Percentiles rank a stretch among this genome's conserved stretches.
phyloP scores from a whole-genome alignment of 2,888 invertebrate species.

The Philopedon plagiatum region DNA sequence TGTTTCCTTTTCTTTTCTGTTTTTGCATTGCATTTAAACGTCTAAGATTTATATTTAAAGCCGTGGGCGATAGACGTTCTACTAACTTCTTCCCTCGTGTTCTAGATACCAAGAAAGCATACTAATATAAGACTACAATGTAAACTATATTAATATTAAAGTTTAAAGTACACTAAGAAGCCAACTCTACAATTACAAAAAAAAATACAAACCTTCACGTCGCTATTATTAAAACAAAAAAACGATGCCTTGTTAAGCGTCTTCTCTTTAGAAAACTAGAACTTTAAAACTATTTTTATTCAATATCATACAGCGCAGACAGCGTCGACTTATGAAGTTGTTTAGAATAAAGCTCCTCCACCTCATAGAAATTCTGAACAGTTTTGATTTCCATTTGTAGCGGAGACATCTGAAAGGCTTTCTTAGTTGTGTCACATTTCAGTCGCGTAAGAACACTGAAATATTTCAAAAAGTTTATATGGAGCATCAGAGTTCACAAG shows the following conservation, averaged over 20 bases:
- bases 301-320: background rate
- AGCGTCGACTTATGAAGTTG: background rate
- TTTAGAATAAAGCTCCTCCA: background rate
- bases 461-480: background rate
- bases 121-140: too few species aligned
- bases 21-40: too few species aligned
- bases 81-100: too few species aligned
- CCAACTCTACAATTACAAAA: too few species aligned
- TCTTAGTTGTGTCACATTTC: constrained; percentile 17
- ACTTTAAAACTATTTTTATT: background rate
- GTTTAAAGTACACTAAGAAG: too few species aligned
- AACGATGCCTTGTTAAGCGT: background rate
- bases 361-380: constrained; percentile 28
- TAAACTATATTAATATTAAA: too few species aligned
- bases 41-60: too few species aligned
- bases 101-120: too few species aligned
- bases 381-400: constrained; percentile 35
- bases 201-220: background rate
- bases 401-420: constrained; percentile 20
- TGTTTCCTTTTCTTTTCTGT: too few species aligned
- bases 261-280: background rate
- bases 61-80: too few species aligned
- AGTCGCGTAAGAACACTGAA: background rate
- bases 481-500: background rate
- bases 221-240: background rate